Conservation (phyloP, 2,113 vertebrate species). For the Microtus richardsoni region DNA sequence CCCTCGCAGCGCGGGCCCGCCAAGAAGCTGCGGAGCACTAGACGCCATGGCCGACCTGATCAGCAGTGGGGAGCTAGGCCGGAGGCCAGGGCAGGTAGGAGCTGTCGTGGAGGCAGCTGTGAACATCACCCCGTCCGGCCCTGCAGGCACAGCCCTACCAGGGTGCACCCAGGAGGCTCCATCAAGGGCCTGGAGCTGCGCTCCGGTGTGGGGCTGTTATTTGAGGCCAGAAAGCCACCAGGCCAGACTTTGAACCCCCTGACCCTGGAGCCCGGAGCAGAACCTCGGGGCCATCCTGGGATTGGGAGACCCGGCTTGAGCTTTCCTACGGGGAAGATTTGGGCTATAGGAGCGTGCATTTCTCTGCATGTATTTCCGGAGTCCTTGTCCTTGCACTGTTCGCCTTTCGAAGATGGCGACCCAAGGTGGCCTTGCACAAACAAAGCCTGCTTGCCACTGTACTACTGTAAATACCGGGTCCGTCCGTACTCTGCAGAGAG, state of each 20-base stretch:
- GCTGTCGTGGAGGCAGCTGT: constrained; percentile 45
- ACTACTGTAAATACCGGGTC: no score
- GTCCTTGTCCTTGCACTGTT: not conserved
- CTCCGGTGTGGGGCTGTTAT: not conserved
- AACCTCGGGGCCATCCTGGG: not conserved
- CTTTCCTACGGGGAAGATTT: not conserved
- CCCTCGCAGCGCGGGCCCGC: not conserved
- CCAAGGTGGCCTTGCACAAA: not conserved
- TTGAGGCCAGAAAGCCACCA: not conserved
- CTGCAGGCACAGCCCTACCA: not conserved
- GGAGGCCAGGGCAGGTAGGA: constrained; percentile 45
- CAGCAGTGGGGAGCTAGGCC: not conserved
- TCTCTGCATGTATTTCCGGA: not conserved
- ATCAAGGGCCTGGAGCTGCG: not conserved
- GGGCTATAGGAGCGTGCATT: not conserved
- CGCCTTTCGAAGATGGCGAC: not conserved
- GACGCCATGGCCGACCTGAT: constrained; percentile 65
- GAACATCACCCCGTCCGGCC: not conserved
- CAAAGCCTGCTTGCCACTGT: not conserved
- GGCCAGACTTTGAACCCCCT: not conserved
- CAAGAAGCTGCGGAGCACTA: not conserved
- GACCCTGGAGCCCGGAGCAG: not conserved
- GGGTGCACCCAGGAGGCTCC: not conserved
- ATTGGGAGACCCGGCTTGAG: not conserved
- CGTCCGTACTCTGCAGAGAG: not conserved